These are phyloP conservation scores for Sebastes kiyomatsui DNA, from an alignment of 2,797 vertebrate species.

Conservation along the genomic window DNA sequence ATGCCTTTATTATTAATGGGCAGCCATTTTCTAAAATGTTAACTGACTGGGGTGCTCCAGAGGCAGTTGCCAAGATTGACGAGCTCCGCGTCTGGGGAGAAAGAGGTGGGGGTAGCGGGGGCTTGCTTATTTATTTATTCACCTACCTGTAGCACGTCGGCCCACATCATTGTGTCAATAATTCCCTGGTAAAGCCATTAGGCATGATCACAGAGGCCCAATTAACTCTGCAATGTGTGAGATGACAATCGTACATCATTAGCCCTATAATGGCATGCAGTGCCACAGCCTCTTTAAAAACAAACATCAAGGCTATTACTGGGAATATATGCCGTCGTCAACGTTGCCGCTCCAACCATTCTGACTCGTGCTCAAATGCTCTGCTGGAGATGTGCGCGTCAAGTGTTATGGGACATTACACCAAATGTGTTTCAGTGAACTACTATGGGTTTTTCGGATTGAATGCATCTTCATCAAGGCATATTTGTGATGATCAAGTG, in stretches of 20 bases:
- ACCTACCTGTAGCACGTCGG: conserved; percentile 82
- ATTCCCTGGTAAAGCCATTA: conserved; percentile 87
- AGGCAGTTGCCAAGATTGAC: conserved; percentile 85
- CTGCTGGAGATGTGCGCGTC: conserved; percentile 63
- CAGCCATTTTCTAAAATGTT: conserved; percentile 86
- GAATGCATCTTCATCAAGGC: conserved; percentile 62
- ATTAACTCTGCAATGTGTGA: conserved; percentile 80
- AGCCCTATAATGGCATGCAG: conserved; percentile 76
- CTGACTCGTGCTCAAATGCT: conserved; percentile 64
- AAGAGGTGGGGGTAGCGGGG: conserved; percentile 47
- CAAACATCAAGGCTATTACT: conserved; percentile 77
- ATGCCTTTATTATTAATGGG: conserved; percentile 87
- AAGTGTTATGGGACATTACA: conserved; percentile 72
- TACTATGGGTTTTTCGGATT: conserved; percentile 50
- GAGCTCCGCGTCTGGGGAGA: conserved; percentile 70
- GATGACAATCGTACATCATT: conserved; percentile 83
- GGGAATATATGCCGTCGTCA: conserved; percentile 69
- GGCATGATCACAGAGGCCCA: conserved; percentile 80
- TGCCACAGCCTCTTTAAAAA: conserved; percentile 78
- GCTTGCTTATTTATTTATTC: conserved; percentile 85
- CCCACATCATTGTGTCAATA: conserved; percentile 84
- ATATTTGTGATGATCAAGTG: conserved; percentile 43
- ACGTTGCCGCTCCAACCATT: conserved; percentile 53
- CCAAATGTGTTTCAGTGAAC: conserved; percentile 64
- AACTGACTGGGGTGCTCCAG: conserved; percentile 83